phyloP scores from a whole-genome alignment of 2,797 vertebrate genomes.

The Adrianichthys oophorus region DNA sequence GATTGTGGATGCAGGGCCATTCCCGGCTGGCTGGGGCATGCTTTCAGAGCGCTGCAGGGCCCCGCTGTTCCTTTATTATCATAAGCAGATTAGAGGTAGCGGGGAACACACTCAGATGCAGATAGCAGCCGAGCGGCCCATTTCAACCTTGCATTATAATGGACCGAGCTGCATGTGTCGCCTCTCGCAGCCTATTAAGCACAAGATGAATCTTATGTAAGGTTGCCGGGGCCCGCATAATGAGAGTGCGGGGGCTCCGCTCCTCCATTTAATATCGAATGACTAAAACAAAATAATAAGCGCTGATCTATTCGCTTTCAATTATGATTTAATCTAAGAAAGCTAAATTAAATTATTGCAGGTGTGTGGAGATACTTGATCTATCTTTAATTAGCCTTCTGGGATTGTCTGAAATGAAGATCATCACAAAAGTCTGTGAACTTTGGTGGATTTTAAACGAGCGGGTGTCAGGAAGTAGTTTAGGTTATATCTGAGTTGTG shows the following conservation, averaged over 20 bases:
- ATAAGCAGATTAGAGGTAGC: slow-evolving; percentile 98
- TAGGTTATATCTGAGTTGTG: not conserved
- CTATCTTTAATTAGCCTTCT: slow-evolving; percentile 41
- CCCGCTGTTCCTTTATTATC: slow-evolving; percentile 97
- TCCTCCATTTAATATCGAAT: slow-evolving; percentile 64
- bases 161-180: slow-evolving; percentile 87
- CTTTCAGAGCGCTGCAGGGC: slow-evolving; percentile 89
- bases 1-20: slow-evolving; percentile 96
- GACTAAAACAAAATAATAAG: slow-evolving; percentile 71
- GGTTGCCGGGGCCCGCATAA: slow-evolving; percentile 64
- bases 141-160: slow-evolving; percentile 96
- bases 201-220: slow-evolving; percentile 83
- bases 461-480: too few species aligned
- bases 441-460: too few species aligned
- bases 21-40: slow-evolving; percentile 90
- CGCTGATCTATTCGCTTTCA: slow-evolving; percentile 63
- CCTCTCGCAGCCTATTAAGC: slow-evolving; percentile 90
- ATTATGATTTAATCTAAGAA: slow-evolving; percentile 63
- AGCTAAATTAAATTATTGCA: slow-evolving; percentile 63
- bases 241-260: slow-evolving; percentile 57
- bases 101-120: slow-evolving; percentile 94
- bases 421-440: not conserved
- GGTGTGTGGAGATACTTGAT: slow-evolving; percentile 56
- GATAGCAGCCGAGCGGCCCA: slow-evolving; percentile 89
- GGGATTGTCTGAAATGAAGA: slow-evolving; percentile 18